phyloP scores from a whole-genome alignment of 2,797 vertebrate genomes.

The Epinephelus malabaricus region DNA sequence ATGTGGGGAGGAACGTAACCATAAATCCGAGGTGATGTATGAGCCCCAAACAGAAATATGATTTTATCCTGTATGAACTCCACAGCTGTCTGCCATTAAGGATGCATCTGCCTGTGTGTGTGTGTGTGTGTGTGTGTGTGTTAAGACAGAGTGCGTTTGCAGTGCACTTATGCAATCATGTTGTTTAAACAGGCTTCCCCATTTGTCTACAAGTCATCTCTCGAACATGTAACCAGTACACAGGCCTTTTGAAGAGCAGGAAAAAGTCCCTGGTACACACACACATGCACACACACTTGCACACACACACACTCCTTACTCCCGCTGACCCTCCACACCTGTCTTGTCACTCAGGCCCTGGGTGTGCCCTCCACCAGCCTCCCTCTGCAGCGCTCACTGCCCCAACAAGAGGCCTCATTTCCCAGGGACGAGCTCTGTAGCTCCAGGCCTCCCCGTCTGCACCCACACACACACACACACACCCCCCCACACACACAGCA shows the following conservation, averaged over 20 bases:
- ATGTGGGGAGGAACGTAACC: slow-evolving; percentile 5
- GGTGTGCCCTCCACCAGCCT: slow-evolving; percentile 47
- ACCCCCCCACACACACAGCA: slow-evolving; percentile 12
- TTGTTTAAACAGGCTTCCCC: slow-evolving; percentile 41
- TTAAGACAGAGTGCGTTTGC: slow-evolving; percentile 10
- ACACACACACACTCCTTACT: slow-evolving; percentile 13
- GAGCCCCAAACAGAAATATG: slow-evolving; percentile 63
- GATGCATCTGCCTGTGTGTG: slow-evolving; percentile 28
- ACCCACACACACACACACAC: slow-evolving; percentile 33
- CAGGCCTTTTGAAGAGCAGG: slow-evolving; percentile 18
- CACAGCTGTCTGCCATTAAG: slow-evolving; percentile 65
- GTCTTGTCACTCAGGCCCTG: slow-evolving; percentile 77
- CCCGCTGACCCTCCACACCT: slow-evolving; percentile 67
- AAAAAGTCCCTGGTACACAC: slow-evolving; percentile 21
- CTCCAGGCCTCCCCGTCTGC: slow-evolving; percentile 47
- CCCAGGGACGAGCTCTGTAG: slow-evolving; percentile 65
- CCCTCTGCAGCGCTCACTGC: slow-evolving; percentile 14
- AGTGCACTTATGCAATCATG: slow-evolving; percentile 8
- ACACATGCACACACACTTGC: slow-evolving; percentile 4
- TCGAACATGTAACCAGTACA: slow-evolving; percentile 22
- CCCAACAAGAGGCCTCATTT: slow-evolving; percentile 74
- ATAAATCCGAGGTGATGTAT: slow-evolving; percentile 45
- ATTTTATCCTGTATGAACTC: slow-evolving; percentile 62
- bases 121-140: neutral
- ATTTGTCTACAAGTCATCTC: slow-evolving; percentile 59